Conservation (phyloP, 2,797 vertebrate genomes). For the Lophotriccus pileatus region DNA sequence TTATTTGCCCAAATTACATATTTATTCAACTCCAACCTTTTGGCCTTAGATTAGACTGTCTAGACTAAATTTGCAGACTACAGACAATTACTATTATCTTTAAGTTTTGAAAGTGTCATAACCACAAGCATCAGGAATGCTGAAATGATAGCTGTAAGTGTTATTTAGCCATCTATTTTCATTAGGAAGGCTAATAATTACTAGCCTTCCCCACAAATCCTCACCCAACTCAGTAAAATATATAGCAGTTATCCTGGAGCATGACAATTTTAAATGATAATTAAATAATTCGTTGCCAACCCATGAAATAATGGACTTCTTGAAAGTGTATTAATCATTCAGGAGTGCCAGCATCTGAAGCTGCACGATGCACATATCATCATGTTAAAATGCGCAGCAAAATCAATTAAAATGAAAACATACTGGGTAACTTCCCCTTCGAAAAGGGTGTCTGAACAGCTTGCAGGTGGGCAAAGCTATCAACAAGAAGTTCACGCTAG, state of each 20-base stretch:
- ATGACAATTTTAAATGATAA: not conserved
- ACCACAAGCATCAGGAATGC: not conserved
- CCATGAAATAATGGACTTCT: not conserved
- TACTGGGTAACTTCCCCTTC: not conserved
- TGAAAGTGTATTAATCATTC: not conserved
- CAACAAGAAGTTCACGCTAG: not conserved
- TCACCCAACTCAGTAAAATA: not conserved
- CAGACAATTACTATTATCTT: conserved; percentile 5
- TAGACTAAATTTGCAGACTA: conserved; percentile 20
- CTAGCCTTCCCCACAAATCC: not conserved
- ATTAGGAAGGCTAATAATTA: not conserved
- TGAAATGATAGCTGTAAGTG: not conserved
- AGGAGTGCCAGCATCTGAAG: not conserved
- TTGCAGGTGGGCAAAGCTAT: not conserved
- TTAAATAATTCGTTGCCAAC: not conserved
- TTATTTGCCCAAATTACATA: conserved; percentile 9
- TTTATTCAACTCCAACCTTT: conserved; percentile 30
- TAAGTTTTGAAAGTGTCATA: not conserved
- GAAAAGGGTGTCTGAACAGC: not conserved
- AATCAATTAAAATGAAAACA: not conserved
- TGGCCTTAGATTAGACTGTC: conserved; percentile 17
- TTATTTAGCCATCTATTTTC: not conserved
- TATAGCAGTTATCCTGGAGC: not conserved
- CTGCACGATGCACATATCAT: not conserved
- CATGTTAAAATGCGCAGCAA: not conserved